Conservation (phyloP, 2,113 vertebrate genomes). For the Myanophis thanlyinensis region DNA sequence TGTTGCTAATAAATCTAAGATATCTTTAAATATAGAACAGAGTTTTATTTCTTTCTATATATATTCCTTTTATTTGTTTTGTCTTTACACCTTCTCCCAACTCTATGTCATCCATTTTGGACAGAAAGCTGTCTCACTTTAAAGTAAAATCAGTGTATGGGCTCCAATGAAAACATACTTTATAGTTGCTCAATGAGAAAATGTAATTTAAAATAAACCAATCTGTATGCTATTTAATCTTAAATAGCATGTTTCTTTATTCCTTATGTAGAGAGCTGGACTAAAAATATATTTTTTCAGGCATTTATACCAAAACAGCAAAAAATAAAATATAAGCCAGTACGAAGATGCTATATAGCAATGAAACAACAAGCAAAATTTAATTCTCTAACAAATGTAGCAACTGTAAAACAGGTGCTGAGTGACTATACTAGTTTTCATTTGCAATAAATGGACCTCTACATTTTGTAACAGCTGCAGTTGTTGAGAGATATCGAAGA, state of each 20-base stretch:
- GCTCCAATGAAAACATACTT: neutral
- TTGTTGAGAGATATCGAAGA: neutral
- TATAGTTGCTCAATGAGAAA: neutral
- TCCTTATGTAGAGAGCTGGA: neutral
- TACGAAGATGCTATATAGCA: neutral
- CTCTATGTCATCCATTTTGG: neutral
- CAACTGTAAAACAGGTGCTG: neutral
- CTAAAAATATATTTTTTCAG: neutral
- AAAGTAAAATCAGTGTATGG: neutral
- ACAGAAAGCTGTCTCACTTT: neutral
- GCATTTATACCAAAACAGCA: neutral
- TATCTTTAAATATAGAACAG: neutral
- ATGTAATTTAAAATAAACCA: neutral
- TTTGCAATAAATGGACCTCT: neutral
- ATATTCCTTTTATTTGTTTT: neutral
- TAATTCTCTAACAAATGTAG: neutral
- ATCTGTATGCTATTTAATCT: neutral
- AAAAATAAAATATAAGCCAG: neutral
- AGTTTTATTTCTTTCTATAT: neutral
- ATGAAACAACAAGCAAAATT: neutral
- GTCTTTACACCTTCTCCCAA: neutral
- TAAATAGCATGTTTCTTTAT: neutral
- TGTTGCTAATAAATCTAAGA: neutral
- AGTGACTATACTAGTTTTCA: neutral
- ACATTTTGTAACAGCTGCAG: neutral